Evolutionary conservation across 2,113 vertebrate species (phyloP).

Genomic region (Lethenteron reissneri): DNA sequence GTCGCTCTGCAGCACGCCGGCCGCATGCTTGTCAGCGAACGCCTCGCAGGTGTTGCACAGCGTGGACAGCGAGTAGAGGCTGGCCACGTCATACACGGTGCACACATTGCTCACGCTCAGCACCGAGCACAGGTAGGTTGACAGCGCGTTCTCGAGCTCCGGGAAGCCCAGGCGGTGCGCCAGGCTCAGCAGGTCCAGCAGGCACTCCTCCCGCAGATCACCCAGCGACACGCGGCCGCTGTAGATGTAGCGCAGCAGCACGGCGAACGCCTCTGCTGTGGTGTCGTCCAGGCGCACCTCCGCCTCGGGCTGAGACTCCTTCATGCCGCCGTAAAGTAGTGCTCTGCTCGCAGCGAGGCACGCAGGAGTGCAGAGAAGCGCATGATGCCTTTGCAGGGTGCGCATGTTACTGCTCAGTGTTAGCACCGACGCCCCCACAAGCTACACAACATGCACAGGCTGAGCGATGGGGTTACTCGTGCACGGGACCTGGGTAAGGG

Average conservation of each 20-base stretch:
- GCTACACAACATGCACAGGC: too few species aligned
- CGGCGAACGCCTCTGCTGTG: slow-evolving; percentile 70
- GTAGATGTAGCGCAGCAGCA: slow-evolving; percentile 85
- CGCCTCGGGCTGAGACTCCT: slow-evolving; percentile 73
- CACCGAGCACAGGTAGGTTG: slow-evolving; percentile 80
- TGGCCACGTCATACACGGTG: slow-evolving; percentile 86
- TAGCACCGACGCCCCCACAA: too few species aligned
- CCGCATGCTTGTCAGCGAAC: slow-evolving; percentile 82
- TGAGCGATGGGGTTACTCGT: too few species aligned
- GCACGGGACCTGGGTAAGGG: too few species aligned
- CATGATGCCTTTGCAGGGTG: too few species aligned
- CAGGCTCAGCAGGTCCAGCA: slow-evolving; percentile 78
- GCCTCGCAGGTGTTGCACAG: slow-evolving; percentile 67
- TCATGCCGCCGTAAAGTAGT: slow-evolving; percentile 78
- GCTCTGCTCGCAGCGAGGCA: slow-evolving; percentile 30
- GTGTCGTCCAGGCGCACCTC: slow-evolving; percentile 83
- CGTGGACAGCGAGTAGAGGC: slow-evolving; percentile 61
- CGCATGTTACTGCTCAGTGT: too few species aligned
- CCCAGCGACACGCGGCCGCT: slow-evolving; percentile 72
- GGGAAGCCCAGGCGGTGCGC: slow-evolving; percentile 90
- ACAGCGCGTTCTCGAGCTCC: slow-evolving; percentile 76
- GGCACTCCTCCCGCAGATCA: slow-evolving; percentile 67
- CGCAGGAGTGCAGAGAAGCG: too few species aligned
- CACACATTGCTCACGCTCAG: slow-evolving; percentile 83
- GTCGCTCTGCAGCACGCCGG: slow-evolving; percentile 62